Evolutionary conservation across 2,888 invertebrate species (phyloP), one percentile per base, ranked within the genome.

Genomic region (Cheilosia pagana): DNA sequence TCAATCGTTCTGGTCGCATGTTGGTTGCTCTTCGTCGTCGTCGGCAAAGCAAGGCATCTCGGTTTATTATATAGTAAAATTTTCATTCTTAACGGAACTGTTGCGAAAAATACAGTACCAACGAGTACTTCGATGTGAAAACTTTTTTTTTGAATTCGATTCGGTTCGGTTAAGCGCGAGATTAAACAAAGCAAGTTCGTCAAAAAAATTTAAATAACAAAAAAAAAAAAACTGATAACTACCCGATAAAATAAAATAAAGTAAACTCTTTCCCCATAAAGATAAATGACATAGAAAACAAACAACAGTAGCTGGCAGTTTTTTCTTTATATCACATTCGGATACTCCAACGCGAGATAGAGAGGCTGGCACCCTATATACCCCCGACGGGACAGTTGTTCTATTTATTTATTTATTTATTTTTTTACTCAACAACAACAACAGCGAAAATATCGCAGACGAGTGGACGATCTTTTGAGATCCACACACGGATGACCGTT

Each of bases 1-100:
- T 85, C 75, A 85, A 71, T 79, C 81, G 85, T 76, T 81, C 60
- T 81, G 75, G 60, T 81, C 85, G 81, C 81, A 76, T 81, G 85
- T 71, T 76, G 81, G 85, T 81, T 48, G 85, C 55, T 71, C 71
- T 85, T 57, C 71, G 53, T 79, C 82, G 77, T 81, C 85, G 85
- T 85, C 85, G 85, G 85, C 67, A 81, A 65, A 65, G 65, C 67
- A 75, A 81, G 63, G 52, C 71, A 78, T 41, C 16, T 81, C 79
- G 79, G 74, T 72, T 52, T 43, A 19, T 12, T 43, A n/a, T 6
- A 45, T 43, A 43, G 16, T 52, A 60, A 12, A 28, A 41, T 31
- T 65, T 45, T 57, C 52, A 8, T 50, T 72, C 60, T 7, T 16
- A 14, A 45, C 45, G 16, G n/a, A 59, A 48, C 23, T 21, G 31